A percentile compares a stretch with the other conserved stretches of the same genome.
Evolutionary conservation across 30 jellyfish, hydroid and myxozoan species (phyloP).

Genomic region (Hydractinia echinata): DNA sequence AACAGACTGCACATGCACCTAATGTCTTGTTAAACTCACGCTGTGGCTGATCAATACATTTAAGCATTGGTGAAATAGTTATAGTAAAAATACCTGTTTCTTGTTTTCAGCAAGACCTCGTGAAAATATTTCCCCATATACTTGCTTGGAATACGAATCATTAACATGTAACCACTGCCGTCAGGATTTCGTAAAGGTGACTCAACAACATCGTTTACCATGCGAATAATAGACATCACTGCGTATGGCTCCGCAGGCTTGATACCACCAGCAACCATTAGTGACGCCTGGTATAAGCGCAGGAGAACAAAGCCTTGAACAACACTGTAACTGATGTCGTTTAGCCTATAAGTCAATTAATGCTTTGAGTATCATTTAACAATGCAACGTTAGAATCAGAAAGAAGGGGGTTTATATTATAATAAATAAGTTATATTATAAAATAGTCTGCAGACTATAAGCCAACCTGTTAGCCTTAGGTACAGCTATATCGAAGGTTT

Average conservation of each 20-base stretch:
- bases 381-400: background rate
- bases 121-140: conserved; percentile 58
- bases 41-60: no score
- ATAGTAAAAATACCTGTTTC: conserved; percentile 51
- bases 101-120: conserved; percentile 48
- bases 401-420: background rate
- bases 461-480: conserved; percentile 81
- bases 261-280: conserved; percentile 78
- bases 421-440: no score
- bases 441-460: no score
- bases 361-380: background rate
- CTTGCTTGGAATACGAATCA: conserved; percentile 55
- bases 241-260: conserved; percentile 89
- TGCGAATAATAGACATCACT: conserved; percentile 59
- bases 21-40: no score
- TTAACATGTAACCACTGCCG: conserved; percentile 80
- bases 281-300: conserved; percentile 72
- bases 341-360: conserved; percentile 31
- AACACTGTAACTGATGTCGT: conserved; percentile 58
- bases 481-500: conserved; percentile 65
- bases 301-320: conserved; percentile 69
- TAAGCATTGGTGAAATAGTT: background rate
- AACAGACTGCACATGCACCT: no score
- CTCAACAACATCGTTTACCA: conserved; percentile 72
- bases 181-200: conserved; percentile 74